Percentiles rank a stretch among this genome's conserved stretches.
phyloP scores from a whole-genome alignment of 35 echinoderm and acorn worm species.

The Ophioderma brevispina region DNA sequence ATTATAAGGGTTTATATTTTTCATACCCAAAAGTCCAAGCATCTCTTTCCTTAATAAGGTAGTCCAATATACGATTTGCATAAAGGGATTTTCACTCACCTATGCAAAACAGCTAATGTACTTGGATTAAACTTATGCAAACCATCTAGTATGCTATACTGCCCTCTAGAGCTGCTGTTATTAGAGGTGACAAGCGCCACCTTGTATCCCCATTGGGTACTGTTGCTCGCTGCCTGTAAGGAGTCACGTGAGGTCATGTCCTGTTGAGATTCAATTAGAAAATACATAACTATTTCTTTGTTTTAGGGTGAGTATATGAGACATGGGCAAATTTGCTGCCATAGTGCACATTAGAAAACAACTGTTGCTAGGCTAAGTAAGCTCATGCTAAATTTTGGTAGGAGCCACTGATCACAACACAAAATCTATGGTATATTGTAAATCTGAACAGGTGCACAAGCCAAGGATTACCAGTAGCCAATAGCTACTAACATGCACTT shows the following conservation, averaged over 20 bases:
- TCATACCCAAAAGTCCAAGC: not conserved
- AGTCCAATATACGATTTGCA: not conserved
- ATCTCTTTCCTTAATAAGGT: not conserved
- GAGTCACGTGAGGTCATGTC: constrained; percentile 97
- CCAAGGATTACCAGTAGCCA: too few species aligned
- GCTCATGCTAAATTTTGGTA: too few species aligned
- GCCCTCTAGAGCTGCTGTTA: constrained; percentile 89
- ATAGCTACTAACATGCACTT: too few species aligned
- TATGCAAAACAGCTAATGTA: constrained; percentile 89
- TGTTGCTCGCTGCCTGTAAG: constrained; percentile 83
- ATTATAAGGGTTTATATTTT: not conserved
- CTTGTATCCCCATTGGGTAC: constrained; percentile 82
- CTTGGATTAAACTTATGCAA: constrained; percentile 87
- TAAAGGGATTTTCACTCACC: constrained; percentile 29
- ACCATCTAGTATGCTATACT: constrained; percentile 93
- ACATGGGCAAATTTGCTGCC: too few species aligned
- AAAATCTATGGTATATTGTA: too few species aligned
- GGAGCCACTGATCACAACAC: too few species aligned
- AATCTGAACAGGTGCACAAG: too few species aligned
- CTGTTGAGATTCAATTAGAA: too few species aligned
- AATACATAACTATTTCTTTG: too few species aligned
- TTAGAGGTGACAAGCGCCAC: constrained; percentile 80
- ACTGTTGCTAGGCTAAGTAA: too few species aligned
- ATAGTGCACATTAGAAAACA: too few species aligned
- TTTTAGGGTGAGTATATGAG: too few species aligned